Percentiles rank a stretch among this genome's conserved stretches.
Conservation (phyloP, 2,888 invertebrate genomes). For the Athrips mouffetella region DNA sequence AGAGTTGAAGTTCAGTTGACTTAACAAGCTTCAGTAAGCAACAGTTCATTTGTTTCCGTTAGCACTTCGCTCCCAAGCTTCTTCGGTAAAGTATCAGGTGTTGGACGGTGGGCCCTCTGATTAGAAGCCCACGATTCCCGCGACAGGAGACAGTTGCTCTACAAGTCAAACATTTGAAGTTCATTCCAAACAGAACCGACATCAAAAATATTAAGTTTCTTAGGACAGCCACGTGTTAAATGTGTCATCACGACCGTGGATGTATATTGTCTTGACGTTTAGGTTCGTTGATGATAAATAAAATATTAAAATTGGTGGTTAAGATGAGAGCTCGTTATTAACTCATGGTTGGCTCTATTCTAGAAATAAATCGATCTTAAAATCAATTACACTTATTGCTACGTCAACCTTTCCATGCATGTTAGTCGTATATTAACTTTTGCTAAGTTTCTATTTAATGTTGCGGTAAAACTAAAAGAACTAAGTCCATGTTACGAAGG, state of each 20-base stretch:
- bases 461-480: too few relatives aligned
- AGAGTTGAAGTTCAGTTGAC: constrained; percentile 27
- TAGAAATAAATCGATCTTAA: too few relatives aligned
- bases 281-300: too few relatives aligned
- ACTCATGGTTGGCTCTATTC: too few relatives aligned
- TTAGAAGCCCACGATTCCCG: constrained; percentile 59
- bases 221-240: constrained; percentile 37
- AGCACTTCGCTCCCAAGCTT: constrained; percentile 58
- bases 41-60: constrained; percentile 74
- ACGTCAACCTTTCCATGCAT: too few relatives aligned
- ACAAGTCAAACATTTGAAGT: constrained; percentile 40
- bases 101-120: constrained; percentile 45
- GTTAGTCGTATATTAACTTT: too few relatives aligned
- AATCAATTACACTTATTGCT: too few relatives aligned
- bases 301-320: too few relatives aligned
- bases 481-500: too few relatives aligned
- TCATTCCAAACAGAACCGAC: not conserved
- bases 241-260: constrained; percentile 40
- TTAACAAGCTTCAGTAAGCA: constrained; percentile 44
- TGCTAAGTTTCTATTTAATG: too few relatives aligned
- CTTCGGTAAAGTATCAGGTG: constrained; percentile 64
- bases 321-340: too few relatives aligned
- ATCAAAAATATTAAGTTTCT: constrained; percentile 43
- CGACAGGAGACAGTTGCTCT: constrained; percentile 31
- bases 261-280: constrained; percentile 44